Conservation (phyloP, 2,888 invertebrate species). For the Trichopria drosophilae region DNA sequence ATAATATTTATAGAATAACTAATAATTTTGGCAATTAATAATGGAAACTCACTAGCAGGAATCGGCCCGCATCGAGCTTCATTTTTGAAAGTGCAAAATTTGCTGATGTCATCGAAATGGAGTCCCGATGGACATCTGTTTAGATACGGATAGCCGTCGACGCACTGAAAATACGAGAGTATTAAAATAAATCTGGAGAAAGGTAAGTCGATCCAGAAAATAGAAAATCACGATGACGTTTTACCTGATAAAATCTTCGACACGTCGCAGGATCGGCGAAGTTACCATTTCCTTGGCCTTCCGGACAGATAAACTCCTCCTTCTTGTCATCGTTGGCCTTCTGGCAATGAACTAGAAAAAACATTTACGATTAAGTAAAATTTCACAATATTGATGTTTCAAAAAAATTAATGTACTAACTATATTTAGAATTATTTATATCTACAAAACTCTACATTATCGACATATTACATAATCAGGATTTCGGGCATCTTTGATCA, state of each 20-base stretch:
- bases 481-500: too few species aligned
- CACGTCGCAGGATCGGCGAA: conserved; percentile 88
- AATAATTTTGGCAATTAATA: conserved; percentile 1
- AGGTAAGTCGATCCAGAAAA: not conserved
- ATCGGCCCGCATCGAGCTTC: conserved; percentile 91
- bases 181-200: conserved; percentile 1
- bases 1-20: not conserved
- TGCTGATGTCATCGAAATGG: conserved; percentile 87
- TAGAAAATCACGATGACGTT: not conserved
- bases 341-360: conserved; percentile 57
- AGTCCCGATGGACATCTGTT: conserved; percentile 88
- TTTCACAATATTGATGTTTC: too few species aligned
- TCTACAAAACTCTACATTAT: too few species aligned
- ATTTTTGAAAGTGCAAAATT: conserved; percentile 86
- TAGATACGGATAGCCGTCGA: conserved; percentile 83
- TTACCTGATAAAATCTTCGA: conserved; percentile 85
- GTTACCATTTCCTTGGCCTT: conserved; percentile 81
- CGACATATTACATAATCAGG: too few species aligned
- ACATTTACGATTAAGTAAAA: too few species aligned
- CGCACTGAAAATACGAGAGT: conserved; percentile 75
- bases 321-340: conserved; percentile 63
- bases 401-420: too few species aligned
- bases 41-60: conserved; percentile 73
- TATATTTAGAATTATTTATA: too few species aligned
- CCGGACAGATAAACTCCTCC: conserved; percentile 78